Conservation (phyloP, 1,140 invertebrate species). For the Portunus trituberculatus region DNA sequence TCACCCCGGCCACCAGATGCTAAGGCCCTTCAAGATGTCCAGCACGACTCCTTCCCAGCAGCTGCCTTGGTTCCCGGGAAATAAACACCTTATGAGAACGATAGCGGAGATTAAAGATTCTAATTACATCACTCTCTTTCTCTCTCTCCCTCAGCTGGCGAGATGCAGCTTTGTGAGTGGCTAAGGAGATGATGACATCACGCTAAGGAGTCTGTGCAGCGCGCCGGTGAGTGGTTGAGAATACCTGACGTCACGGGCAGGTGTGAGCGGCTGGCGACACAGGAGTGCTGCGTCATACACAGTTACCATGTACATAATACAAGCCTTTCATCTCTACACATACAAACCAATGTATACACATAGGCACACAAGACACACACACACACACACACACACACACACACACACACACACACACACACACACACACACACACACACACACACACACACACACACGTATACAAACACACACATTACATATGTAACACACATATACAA, state of each 20-base stretch:
- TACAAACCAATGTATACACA: not conserved
- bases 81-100: slow-evolving; percentile 61
- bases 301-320: not conserved
- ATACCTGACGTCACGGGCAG: slow-evolving; percentile 56
- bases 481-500: no score
- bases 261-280: slow-evolving; percentile 38
- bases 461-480: no score
- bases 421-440: slow-evolving; percentile 4
- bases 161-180: slow-evolving; percentile 43
- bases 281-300: slow-evolving; percentile 57
- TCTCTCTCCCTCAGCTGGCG: slow-evolving; percentile 67
- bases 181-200: slow-evolving; percentile 56
- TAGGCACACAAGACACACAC: not conserved
- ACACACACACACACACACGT: not conserved
- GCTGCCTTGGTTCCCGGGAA: slow-evolving; percentile 64
- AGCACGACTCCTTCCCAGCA: slow-evolving; percentile 21
- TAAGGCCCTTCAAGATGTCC: not conserved
- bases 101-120: slow-evolving; percentile 70
- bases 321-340: not conserved
- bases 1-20: not conserved
- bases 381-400: slow-evolving; percentile 14
- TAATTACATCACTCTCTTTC: slow-evolving; percentile 68
- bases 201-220: not conserved
- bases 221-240: slow-evolving; percentile 1
- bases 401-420: slow-evolving; percentile 25